Conservation (phyloP, 2,113 vertebrate genomes). For the Mesitornis unicolor region DNA sequence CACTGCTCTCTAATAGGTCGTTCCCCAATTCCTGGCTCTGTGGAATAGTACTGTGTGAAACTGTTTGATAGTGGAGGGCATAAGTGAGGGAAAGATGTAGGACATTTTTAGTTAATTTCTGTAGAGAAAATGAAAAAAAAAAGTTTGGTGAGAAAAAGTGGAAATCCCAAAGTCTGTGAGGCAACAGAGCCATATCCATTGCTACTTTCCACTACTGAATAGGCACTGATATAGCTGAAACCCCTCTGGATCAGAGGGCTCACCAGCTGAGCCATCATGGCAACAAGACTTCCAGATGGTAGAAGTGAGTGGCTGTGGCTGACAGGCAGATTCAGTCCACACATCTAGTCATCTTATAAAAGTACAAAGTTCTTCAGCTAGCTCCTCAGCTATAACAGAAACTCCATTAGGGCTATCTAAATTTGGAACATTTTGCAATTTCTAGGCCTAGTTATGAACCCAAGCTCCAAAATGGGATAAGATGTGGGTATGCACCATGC, state of each 20-base stretch:
- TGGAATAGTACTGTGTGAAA: not conserved
- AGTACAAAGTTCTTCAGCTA: not conserved
- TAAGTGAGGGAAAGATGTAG: not conserved
- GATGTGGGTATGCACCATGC: not conserved
- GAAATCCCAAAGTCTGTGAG: not conserved
- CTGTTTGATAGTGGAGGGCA: not conserved
- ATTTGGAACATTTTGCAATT: not conserved
- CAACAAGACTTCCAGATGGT: not conserved
- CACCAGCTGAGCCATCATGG: not conserved
- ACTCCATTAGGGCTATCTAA: not conserved
- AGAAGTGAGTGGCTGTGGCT: not conserved
- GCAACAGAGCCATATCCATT: not conserved
- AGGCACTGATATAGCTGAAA: not conserved
- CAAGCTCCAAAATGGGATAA: not conserved
- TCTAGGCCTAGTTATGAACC: not conserved
- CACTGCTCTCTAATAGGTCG: too few species aligned
- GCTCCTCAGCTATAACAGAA: not conserved
- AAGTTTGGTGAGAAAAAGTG: not conserved
- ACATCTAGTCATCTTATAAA: not conserved
- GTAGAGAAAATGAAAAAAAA: not conserved
- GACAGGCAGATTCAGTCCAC: not conserved
- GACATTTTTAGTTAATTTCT: not conserved
- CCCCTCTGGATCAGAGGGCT: not conserved
- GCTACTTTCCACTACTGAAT: not conserved
- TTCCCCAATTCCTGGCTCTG: too few species aligned